These are phyloP conservation scores for Drosophila pectinifera DNA, from an alignment of 1,140 invertebrate genomes.

Conservation along the genomic window DNA sequence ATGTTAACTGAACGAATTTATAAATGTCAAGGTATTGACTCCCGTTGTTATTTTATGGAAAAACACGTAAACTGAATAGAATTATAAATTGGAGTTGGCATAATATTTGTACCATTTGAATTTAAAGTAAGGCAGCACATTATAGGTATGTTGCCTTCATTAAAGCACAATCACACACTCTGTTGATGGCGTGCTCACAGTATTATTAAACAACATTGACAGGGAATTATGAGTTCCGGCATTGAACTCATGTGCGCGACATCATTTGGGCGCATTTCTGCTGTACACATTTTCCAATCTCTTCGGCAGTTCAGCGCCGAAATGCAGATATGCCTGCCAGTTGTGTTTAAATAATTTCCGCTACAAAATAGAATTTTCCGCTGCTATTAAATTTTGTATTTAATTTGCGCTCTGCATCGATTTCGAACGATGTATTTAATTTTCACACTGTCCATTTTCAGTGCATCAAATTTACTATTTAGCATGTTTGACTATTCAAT, in stretches of 20 bases:
- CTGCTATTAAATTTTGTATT: constrained; percentile 16
- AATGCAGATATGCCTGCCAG: constrained; percentile 12
- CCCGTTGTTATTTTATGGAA: no score
- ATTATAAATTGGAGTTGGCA: neutral
- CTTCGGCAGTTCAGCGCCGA: neutral
- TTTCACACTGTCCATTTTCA: constrained; percentile 39
- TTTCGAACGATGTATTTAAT: constrained; percentile 37
- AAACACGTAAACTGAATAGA: neutral
- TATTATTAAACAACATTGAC: constrained; percentile 12
- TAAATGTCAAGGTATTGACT: no score
- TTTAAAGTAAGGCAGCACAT: neutral
- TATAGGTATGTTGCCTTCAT: neutral
- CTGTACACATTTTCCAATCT: constrained; percentile 24
- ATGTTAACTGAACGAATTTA: no score
- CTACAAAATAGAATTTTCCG: constrained; percentile 59
- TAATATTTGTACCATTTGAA: neutral
- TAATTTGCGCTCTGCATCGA: constrained; percentile 5
- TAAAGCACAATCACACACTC: neutral
- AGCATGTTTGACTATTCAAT: constrained; percentile 52
- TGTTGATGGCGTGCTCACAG: neutral
- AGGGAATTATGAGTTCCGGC: constrained; percentile 15
- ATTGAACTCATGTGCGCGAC: constrained; percentile 13
- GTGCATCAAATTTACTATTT: constrained; percentile 42
- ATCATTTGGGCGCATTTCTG: constrained; percentile 7
- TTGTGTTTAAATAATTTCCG: constrained; percentile 76